These are phyloP conservation scores for Bombus superbus DNA, from an alignment of 1,140 invertebrate genomes.

Conservation along the genomic window DNA sequence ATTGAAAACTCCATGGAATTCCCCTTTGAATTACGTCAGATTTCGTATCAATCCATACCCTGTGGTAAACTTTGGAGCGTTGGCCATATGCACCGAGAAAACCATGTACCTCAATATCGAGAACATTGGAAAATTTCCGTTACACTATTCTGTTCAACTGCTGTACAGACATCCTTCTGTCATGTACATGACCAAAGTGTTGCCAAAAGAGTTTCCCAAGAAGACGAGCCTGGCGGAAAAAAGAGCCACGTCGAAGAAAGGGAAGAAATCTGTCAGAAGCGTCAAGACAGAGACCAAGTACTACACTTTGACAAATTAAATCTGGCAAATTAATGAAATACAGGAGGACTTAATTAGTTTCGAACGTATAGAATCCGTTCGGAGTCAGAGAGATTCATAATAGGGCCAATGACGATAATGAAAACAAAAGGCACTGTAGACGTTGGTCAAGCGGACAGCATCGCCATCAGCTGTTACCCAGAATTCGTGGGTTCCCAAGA, in stretches of 20 bases:
- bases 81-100: slow-evolving; percentile 64
- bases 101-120: slow-evolving; percentile 67
- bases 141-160: slow-evolving; percentile 63
- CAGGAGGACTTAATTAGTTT: no score
- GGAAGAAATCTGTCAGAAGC: slow-evolving; percentile 40
- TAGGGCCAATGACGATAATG: slow-evolving; percentile 64
- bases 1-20: background rate
- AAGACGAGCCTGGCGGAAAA: background rate
- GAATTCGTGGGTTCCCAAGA: slow-evolving; percentile 57
- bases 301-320: background rate
- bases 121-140: slow-evolving; percentile 71
- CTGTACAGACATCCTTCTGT: slow-evolving; percentile 7
- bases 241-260: background rate
- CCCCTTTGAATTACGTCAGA: slow-evolving; percentile 33
- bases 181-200: background rate
- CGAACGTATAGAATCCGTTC: background rate
- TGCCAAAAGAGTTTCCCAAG: background rate
- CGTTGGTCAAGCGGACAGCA: slow-evolving; percentile 44
- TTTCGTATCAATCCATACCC: slow-evolving; percentile 65
- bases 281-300: slow-evolving; percentile 5
- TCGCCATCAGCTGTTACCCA: slow-evolving; percentile 61
- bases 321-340: no score
- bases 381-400: slow-evolving; percentile 19
- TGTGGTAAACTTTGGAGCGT: slow-evolving; percentile 68
- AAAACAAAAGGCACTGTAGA: slow-evolving; percentile 59